Base-by-base conservation (phyloP, 2,888 invertebrate genomes). In the Geophilus truncorum region DNA sequence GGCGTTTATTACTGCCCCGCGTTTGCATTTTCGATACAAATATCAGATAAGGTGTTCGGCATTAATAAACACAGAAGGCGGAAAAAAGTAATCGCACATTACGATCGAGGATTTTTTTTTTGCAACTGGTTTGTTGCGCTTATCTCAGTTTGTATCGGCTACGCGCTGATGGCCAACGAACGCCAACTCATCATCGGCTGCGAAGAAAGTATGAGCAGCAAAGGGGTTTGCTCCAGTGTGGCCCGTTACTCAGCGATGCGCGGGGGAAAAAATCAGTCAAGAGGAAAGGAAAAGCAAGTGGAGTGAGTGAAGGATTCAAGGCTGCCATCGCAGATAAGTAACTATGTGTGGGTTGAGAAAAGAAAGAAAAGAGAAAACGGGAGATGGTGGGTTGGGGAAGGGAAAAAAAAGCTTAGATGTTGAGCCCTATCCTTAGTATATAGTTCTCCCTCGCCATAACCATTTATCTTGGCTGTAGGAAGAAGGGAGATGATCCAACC, bases 51-150 rank as follows among this genome's bases (percentile, higher is more conserved):
- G 45, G n/a, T 45, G n/a, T n/a, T 9, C 45, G 45, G 45, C 18
- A n/a, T n/a, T 45, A 45, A 62, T 28, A 62, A 62, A 62, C 25
- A 62, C 62, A 25, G 62, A 62, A 62, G 62, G 62, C 62, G 62
- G 62, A 62, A 62, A n/a, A 62, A 62, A 62, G 62, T 18, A 62
- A 62, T 62, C 62, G 28, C 62, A 62, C 62, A 62, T 62, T 62
- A 62, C 9, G 25, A 62, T 62, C 23, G 62, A 62, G 62, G 28
- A n/a, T n/a, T n/a, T n/a, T n/a, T n/a, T 28, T 62, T 62, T 62
- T 62, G 62, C 62, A 7, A 62, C 62, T 62, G 62, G 62, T 62
- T 62, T 62, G 62, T 28, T 12, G 62, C 62, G 25, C 62, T 62
- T 62, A 62, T 62, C 62, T 62, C 62, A 23, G 62, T 25, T 62